Evolutionary conservation across 2,113 vertebrate species (phyloP), one percentile per base, ranked within the genome.

Genomic region (Neotragus moschatus): DNA sequence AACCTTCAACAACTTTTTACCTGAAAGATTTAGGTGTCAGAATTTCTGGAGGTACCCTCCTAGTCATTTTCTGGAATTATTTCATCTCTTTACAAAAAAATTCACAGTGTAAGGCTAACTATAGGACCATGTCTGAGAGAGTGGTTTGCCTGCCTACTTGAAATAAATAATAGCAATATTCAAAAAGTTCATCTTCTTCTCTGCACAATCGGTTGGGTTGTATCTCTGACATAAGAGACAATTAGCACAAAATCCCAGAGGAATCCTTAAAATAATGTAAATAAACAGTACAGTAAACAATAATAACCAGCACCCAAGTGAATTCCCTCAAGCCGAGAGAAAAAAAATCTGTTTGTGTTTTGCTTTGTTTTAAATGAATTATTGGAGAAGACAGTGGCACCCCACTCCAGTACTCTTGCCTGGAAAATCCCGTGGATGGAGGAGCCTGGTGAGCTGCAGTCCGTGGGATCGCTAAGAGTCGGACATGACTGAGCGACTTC

Each of bases 61-160:
- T 33, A 73, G 61, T 17, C 26, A 70, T 98, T 97, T 61, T 92
- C 73, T 96, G 55, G 12, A 93, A 98, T 56, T 82, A 47, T 97
- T 97, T 98, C n/a, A 82, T 90, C 55, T 91, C 92, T 84, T 87
- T 58, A 43, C 45, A 96, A 79, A 39, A 98, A 96, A 97, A 98
- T 5, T 87, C 30, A 61, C 33, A 92, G 10, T 16, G 15, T 58
- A 39, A 96, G 36, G 80, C 85, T 97, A 97, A 94, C 39, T 66
- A 77, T 7, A 15, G 10, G 60, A 89, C 66, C 56, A 2, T 19
- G 28, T 88, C 73, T 97, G 55, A 94, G 58, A 53, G 17, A 94
- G 39, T 7, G 90, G 36, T 17, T 39, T 93, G 21, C 25, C 30
- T 88, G 17, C 49, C 84, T 77, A 85, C 19, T 39, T 92, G 12